These are phyloP conservation scores for Epistrophella euchroma DNA, from an alignment of 2,888 invertebrate genomes.

Conservation along the genomic window DNA sequence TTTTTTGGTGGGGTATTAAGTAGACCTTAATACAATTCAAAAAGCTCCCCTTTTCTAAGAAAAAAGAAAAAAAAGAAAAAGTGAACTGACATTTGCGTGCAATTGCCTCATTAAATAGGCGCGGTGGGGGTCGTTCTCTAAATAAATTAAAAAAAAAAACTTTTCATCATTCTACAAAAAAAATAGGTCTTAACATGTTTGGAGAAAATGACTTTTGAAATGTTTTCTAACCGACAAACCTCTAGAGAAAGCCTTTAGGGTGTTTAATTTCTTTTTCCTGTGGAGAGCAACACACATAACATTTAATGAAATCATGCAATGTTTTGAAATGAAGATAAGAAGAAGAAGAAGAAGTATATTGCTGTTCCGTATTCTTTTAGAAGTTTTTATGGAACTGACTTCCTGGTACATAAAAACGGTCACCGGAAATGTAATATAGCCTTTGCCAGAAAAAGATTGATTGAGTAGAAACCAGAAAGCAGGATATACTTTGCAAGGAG, in stretches of 20 bases:
- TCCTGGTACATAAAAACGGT: slow-evolving; percentile 48
- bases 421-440: slow-evolving; percentile 57
- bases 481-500: slow-evolving; percentile 10
- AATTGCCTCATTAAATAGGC: slow-evolving; percentile 41
- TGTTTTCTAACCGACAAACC: slow-evolving; percentile 42
- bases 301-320: slow-evolving; percentile 60
- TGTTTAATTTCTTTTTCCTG: slow-evolving; percentile 50
- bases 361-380: slow-evolving; percentile 10
- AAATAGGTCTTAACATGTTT: slow-evolving; percentile 4
- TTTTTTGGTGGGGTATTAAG: background rate
- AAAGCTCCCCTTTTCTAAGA: slow-evolving; percentile 2
- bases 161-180: slow-evolving; percentile 20
- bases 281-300: slow-evolving; percentile 2
- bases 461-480: slow-evolving; percentile 25
- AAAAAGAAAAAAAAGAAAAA: background rate
- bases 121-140: slow-evolving; percentile 4
- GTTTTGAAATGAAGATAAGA: slow-evolving; percentile 12
- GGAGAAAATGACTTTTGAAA: slow-evolving; percentile 57
- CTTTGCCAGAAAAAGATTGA: slow-evolving; percentile 54
- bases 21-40: background rate
- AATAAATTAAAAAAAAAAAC: background rate
- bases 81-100: slow-evolving; percentile 47
- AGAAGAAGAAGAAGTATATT: background rate
- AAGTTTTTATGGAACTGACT: slow-evolving; percentile 34
- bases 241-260: slow-evolving; percentile 30